A percentile compares a stretch with the other conserved stretches of the same genome.
These are phyloP conservation scores for Hippocampus guttulatus DNA, from an alignment of 2,113 vertebrate species.

Conservation along the genomic window DNA sequence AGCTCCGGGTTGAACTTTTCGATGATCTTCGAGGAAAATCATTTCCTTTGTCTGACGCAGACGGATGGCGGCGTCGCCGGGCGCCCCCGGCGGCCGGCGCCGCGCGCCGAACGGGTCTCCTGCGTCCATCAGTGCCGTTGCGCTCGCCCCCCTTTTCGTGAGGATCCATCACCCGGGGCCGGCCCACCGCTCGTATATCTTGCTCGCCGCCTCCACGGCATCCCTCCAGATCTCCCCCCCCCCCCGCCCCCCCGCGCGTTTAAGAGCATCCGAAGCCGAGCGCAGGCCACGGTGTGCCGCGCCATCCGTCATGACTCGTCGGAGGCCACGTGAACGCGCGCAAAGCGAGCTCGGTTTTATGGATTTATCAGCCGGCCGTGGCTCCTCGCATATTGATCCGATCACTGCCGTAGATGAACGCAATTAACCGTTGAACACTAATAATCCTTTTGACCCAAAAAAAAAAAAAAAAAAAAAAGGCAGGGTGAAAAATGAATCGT, in stretches of 20 bases:
- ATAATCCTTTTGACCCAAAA: background rate
- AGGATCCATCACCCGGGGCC: conserved; percentile 47
- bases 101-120: background rate
- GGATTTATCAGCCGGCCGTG: too few relatives aligned
- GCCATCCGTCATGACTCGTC: conserved; percentile 64
- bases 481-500: background rate
- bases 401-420: background rate
- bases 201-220: conserved; percentile 32
- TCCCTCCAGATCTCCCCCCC: conserved; percentile 37
- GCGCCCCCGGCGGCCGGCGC: background rate
- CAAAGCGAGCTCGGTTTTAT: background rate
- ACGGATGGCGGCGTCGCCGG: conserved; percentile 39
- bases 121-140: conserved; percentile 18
- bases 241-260: conserved; percentile 48
- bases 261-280: conserved; percentile 63
- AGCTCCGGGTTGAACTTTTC: conserved; percentile 28
- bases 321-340: conserved; percentile 48
- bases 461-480: too few relatives aligned
- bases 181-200: conserved; percentile 55
- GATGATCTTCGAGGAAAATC: conserved; percentile 41
- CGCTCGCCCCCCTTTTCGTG: conserved; percentile 2
- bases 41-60: conserved; percentile 52
- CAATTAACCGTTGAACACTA: background rate
- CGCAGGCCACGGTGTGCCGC: conserved; percentile 47
- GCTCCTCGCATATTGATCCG: background rate